Base-by-base conservation (phyloP, 2,888 invertebrate genomes). In the Hemicrepidius hirtus region DNA sequence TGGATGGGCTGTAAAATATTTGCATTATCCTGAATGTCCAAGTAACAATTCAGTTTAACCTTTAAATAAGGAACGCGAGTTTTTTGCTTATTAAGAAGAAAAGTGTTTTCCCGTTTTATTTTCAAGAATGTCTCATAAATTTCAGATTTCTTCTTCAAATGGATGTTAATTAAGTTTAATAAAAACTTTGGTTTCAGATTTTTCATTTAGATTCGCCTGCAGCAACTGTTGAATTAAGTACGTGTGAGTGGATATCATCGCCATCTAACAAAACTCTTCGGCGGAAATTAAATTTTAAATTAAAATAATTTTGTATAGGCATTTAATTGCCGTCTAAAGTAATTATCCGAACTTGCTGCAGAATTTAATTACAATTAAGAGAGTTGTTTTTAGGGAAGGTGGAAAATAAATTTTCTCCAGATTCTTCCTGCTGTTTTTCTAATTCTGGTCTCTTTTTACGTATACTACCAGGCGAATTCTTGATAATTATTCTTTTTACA, bases 281-380 rank as follows among this genome's bases (percentile, higher is more conserved):
- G 68, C 81, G 81, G 81, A 81, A 80, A 80, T 81, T 81, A 81
- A 81, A 80, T 77, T 82, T 75, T 81, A 83, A 83, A 84, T 84
- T 83, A 81, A 84, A 83, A 83, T 83, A 84, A 84, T 84, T 84
- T 84, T 83, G 79, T 83, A 84, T 83, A 80, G 84, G 80, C 81
- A 80, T 82, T 81, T 84, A 83, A 84, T 84, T 84, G 83, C 82
- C 75, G 78, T 78, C 80, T 75, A 77, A 81, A 79, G 80, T 80
- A 82, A 83, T 83, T 83, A 81, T 78, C 63, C 72, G 67, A 73
- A 71, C 74, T 73, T 75, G 73, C 70, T 68, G 73, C 76, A 71
- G 68, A 79, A 79, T 80, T 78, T 78, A 79, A 80, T 80, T 81
- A 80, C 79, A 80, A 81, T 81, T 81, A 80, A 79, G 77, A 63